Evolutionary conservation across 2,888 invertebrate genomes (phyloP), one percentile per base, ranked within the genome.

Genomic region (Drosophila acutilabella): DNA sequence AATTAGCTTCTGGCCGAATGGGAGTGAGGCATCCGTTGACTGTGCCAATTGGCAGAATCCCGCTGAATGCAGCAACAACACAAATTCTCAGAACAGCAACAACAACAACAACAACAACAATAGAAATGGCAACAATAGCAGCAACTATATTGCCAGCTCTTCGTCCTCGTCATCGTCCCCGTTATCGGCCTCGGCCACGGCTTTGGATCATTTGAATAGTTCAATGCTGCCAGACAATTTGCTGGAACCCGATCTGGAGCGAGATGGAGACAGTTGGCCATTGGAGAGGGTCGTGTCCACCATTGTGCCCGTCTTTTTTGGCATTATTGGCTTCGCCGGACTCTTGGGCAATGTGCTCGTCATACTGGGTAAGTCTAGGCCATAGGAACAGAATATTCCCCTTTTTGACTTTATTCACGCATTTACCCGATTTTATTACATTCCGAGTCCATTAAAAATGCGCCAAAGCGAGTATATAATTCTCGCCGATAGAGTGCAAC

Each of bases 291-390:
- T 96, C 53, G 96, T 96, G 0, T 94, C 94, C 11, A 94, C 95
- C 77, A 95, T 96, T 53, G 96, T 96, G 26, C 96, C 96, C 13
- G 94, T 97, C 41, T 95, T 97, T 89, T 98, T 98, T 90, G 96
- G 97, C 4, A 94, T 97, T 74, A 97, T 98, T 72, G 96, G 97
- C 56, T 94, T 97, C 33, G 95, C 98, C 40, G 98, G 98, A n/a
- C 93, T 98, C 8, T 94, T 97, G 57, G 98, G 98, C 67, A 98
- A 98, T 92, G 95, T 96, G 0, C 93, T 98, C 68, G 98, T 98
- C 20, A 97, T 98, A 30, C 93, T 97, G 61, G 92, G 92, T 93
- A 77, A 91, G 92, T 91, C 50, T 14, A 2, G 18, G n/a, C 18
- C n/a, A 20, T 20, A 4, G 20, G 3, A 20, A 0, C 4, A 20